Evolutionary conservation across 2,888 invertebrate genomes (phyloP), one percentile per base, ranked within the genome.

Genomic region (Chrysolina americana): DNA sequence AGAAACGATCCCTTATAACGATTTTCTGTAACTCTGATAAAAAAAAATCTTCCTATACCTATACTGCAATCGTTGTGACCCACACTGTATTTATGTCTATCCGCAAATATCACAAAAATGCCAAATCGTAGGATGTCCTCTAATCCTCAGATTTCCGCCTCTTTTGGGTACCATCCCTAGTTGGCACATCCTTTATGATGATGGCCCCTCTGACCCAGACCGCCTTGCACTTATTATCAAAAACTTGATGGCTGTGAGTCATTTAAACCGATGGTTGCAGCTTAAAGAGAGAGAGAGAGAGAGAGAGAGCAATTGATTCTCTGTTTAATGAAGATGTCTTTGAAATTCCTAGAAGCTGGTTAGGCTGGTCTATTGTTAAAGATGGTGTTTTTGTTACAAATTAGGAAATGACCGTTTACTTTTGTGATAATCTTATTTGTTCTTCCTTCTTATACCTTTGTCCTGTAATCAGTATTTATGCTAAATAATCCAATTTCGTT

Each of bases 111-210:
- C 8, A 8, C 36, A 36, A 36, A 36, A 6, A 36, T 28, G 23
- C 13, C 23, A 59, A 28, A 13, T 59, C n/a, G 23, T 59, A 36
- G 59, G 59, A 17, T 36, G 59, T 59, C 28, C 59, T n/a, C 28
- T 28, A 8, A 11, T 15, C n/a, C 59, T 36, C 36, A 15, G 13
- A 15, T 82, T 82, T 83, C 80, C 83, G 81, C 81, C 79, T 79
- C 79, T 76, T 74, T 79, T 59, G 75, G 74, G 79, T 80, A 73
- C 79, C 78, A 78, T 80, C 81, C 80, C 75, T 73, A 71, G 68
- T 41, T 72, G 74, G 73, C 62, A 73, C 78, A 73, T 70, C 79
- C 77, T 75, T 73, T 71, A 65, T 69, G 71, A 69, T 68, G 70
- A 77, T 76, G 79, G 78, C 78, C 69, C 66, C 72, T 68, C 21